Conservation (phyloP, 1,140 invertebrate species). For the Hermatobates lingyangjiaoensis region DNA sequence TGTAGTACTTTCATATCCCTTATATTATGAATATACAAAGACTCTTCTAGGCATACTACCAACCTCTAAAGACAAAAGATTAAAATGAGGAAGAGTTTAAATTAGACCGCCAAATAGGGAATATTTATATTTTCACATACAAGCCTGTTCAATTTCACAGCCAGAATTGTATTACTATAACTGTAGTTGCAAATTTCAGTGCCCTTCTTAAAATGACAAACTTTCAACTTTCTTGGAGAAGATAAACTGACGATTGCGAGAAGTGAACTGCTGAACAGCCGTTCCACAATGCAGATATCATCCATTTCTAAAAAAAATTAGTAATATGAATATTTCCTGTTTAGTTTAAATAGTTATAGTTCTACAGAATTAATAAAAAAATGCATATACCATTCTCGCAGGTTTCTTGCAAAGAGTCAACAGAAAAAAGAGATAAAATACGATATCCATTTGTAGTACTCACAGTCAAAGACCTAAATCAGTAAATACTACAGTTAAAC, state of each 20-base stretch:
- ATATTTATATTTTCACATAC: slow-evolving; percentile 41
- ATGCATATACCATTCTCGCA: slow-evolving; percentile 47
- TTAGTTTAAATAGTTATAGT: neutral
- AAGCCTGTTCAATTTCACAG: slow-evolving; percentile 86
- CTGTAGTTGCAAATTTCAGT: slow-evolving; percentile 98
- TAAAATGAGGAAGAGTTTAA: slow-evolving; percentile 1
- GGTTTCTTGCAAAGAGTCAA: slow-evolving; percentile 73
- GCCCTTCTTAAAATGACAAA: slow-evolving; percentile 95
- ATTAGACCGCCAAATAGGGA: slow-evolving; percentile 1
- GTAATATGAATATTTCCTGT: neutral
- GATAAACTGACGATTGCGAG: slow-evolving; percentile 85
- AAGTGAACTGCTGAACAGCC: slow-evolving; percentile 89
- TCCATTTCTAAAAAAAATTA: slow-evolving; percentile 37
- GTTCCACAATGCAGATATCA: slow-evolving; percentile 85
- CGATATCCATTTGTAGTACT: slow-evolving; percentile 76
- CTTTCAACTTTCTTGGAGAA: slow-evolving; percentile 80
- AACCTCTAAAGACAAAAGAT: slow-evolving; percentile 47
- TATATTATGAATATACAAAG: slow-evolving; percentile 96
- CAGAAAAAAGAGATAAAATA: slow-evolving; percentile 63
- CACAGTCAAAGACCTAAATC: slow-evolving; percentile 70
- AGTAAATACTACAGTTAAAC: no score
- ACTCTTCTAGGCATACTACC: slow-evolving; percentile 94
- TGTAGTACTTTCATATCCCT: slow-evolving; percentile 97
- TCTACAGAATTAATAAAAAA: slow-evolving; percentile 3
- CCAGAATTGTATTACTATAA: slow-evolving; percentile 91